phyloP scores from a whole-genome alignment of 2,888 invertebrate species.

The Caenorhabditis sp. region DNA sequence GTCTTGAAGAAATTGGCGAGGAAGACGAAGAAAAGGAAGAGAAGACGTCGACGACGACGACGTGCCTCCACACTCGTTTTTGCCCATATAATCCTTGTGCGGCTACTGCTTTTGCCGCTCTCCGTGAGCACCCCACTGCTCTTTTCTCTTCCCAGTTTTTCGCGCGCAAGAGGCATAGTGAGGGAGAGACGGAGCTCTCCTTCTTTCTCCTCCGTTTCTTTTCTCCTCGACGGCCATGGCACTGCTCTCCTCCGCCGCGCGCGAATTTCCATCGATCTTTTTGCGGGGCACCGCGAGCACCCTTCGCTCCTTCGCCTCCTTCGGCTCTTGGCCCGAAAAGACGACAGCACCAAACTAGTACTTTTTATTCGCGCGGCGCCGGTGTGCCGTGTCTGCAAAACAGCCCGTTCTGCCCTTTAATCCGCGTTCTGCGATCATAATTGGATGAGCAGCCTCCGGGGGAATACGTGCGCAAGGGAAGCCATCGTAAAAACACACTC shows the following conservation, averaged over 20 bases:
- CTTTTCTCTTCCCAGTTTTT: constrained; percentile 54
- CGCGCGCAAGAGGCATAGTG: constrained; percentile 16
- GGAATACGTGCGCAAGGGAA: constrained; percentile 8
- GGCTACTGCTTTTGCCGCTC: constrained; percentile 38
- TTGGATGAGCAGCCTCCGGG: constrained; percentile 23
- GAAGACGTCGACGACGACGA: constrained; percentile 15
- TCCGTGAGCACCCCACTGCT: constrained; percentile 43
- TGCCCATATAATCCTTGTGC: constrained; percentile 56
- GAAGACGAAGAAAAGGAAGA: constrained; percentile 18
- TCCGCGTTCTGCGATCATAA: constrained; percentile 23
- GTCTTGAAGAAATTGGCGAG: constrained; percentile 38
- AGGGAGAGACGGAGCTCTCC: constrained; percentile 1
- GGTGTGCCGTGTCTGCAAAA: constrained; percentile 1
- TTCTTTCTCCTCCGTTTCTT: constrained; percentile 38
- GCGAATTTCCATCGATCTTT: constrained; percentile 57
- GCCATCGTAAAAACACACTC: not conserved
- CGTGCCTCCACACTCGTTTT: constrained; percentile 40
- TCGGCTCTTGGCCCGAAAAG: not conserved
- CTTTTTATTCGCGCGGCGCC: constrained; percentile 15
- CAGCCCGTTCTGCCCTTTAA: not conserved
- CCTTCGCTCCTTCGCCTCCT: constrained; percentile 7
- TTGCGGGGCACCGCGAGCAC: constrained; percentile 23
- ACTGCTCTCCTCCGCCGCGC: constrained; percentile 34
- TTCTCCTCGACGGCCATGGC: constrained; percentile 43
- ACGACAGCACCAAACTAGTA: constrained; percentile 42